Conservation (phyloP, 2,888 invertebrate genomes). For the Lasioglossum pauxillum region DNA sequence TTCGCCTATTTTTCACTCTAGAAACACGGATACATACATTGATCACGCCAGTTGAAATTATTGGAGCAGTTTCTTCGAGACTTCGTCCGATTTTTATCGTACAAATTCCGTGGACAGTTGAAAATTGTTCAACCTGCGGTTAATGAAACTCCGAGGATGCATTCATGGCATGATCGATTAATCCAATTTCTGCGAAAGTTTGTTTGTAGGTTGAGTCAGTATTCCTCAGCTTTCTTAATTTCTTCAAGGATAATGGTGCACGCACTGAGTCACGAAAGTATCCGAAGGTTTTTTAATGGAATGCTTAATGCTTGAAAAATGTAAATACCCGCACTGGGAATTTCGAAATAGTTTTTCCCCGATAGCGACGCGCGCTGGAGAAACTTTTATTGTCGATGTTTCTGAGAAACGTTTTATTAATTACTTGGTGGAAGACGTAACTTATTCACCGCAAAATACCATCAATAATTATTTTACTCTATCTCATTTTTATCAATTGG, state of each 20-base stretch:
- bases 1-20: neutral
- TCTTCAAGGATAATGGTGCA: neutral
- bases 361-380: neutral
- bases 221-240: neutral
- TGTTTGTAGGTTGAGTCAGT: neutral
- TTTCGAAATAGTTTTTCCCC: neutral
- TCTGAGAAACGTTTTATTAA: neutral
- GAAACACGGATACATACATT: neutral
- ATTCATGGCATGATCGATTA: neutral
- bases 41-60: neutral
- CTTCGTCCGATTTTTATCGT: neutral
- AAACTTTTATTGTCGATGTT: neutral
- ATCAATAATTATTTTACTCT: too few species aligned
- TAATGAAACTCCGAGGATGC: too few species aligned
- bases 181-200: neutral
- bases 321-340: neutral
- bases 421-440: neutral
- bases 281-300: neutral
- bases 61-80: too few species aligned
- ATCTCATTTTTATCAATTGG: neutral
- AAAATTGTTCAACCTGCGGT: too few species aligned
- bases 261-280: neutral
- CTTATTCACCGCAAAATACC: neutral
- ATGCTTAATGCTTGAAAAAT: neutral
- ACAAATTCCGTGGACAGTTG: neutral